A percentile compares a stretch with the other conserved stretches of the same genome.
These are phyloP conservation scores for Nebria ingens DNA, from an alignment of 1,140 invertebrate genomes.

Conservation along the genomic window DNA sequence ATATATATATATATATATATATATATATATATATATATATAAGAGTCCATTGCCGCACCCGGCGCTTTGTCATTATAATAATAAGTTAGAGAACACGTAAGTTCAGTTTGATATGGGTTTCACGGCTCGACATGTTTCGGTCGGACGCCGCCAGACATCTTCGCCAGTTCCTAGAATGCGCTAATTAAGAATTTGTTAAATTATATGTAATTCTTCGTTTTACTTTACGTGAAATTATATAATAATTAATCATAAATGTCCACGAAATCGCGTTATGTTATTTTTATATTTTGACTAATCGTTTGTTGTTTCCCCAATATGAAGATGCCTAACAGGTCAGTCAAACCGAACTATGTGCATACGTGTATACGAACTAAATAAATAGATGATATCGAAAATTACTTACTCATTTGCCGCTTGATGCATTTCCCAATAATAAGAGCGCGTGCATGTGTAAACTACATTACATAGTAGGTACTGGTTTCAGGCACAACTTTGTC, in stretches of 20 bases:
- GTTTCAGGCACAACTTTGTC: not conserved
- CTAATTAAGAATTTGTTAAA: conserved; percentile 19
- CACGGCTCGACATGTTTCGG: not conserved
- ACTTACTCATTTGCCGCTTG: too few relatives aligned
- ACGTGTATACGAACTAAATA: too few relatives aligned
- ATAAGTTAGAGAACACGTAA: conserved; percentile 8
- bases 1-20: too few relatives aligned
- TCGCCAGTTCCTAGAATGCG: conserved; percentile 5
- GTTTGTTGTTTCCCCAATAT: too few relatives aligned
- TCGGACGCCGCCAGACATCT: not conserved
- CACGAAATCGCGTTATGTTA: not conserved
- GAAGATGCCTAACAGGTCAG: too few relatives aligned
- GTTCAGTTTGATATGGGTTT: conserved; percentile 17
- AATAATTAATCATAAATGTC: conserved; percentile 6
- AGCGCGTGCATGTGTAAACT: not conserved
- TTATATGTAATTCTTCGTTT: conserved; percentile 16
- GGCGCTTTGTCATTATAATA: conserved; percentile 3
- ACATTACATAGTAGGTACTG: not conserved
- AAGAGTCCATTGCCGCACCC: not conserved
- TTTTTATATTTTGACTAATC: not conserved
- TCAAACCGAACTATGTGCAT: too few relatives aligned
- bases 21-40: too few relatives aligned
- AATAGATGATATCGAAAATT: too few relatives aligned
- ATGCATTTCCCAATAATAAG: not conserved
- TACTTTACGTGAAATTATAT: not conserved